Conservation (phyloP, 92 coral and sea anemone genomes). For the Parazoanthus atlanticus region DNA sequence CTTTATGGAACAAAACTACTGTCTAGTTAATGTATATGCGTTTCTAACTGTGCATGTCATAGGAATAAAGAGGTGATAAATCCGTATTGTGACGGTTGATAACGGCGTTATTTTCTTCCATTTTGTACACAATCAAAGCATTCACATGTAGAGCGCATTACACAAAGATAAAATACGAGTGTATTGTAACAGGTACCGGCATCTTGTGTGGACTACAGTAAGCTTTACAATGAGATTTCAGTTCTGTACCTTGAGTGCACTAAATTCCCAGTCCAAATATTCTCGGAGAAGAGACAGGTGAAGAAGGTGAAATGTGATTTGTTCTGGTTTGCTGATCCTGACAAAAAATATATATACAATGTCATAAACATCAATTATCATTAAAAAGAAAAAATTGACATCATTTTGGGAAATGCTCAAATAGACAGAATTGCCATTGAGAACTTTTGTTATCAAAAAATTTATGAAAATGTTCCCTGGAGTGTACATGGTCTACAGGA, state of each 20-base stretch:
- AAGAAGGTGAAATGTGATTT: constrained; percentile 93
- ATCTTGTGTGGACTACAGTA: not conserved
- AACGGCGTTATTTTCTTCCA: too few species aligned
- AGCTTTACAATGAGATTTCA: not conserved
- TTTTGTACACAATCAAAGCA: too few species aligned
- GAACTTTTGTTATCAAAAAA: not conserved
- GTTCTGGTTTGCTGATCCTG: constrained; percentile 93
- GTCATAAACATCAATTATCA: not conserved
- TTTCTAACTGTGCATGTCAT: too few species aligned
- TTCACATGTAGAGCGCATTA: too few species aligned
- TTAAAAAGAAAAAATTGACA: too few species aligned
- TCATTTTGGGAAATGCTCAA: too few species aligned
- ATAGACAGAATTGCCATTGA: too few species aligned
- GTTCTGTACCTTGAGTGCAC: constrained; percentile 73
- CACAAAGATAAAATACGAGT: too few species aligned
- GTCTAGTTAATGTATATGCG: too few species aligned
- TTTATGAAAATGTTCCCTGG: not conserved
- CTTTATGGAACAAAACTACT: too few species aligned
- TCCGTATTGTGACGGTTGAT: too few species aligned
- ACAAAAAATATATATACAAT: not conserved
- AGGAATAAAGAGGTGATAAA: too few species aligned
- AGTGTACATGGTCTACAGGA: not conserved
- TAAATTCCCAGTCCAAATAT: constrained; percentile 94
- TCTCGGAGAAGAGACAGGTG: constrained; percentile 93
- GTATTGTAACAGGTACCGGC: not conserved